These are phyloP conservation scores for Oreochromis spilurus DNA, from an alignment of 2,113 vertebrate species.

Conservation along the genomic window DNA sequence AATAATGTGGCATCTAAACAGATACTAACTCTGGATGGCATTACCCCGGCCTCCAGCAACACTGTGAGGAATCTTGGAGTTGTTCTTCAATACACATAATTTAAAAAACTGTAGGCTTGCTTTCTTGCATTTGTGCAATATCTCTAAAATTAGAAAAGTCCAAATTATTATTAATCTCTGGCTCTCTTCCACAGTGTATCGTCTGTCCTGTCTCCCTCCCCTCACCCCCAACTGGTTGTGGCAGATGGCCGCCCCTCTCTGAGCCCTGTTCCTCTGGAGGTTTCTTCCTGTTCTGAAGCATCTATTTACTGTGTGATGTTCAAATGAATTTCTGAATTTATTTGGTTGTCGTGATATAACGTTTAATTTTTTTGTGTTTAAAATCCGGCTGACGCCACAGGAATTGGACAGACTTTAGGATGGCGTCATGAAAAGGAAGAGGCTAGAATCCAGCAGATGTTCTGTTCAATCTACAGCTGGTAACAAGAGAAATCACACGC, in stretches of 20 bases:
- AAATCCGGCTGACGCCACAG: accelerated
- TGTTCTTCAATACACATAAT: neutral
- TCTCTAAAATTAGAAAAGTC: neutral
- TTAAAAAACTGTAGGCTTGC: accelerated
- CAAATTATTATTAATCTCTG: neutral
- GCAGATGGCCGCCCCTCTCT: neutral
- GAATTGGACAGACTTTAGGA: neutral
- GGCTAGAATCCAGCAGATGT: neutral
- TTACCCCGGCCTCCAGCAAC: accelerated
- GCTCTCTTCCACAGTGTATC: neutral
- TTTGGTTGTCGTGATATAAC: neutral
- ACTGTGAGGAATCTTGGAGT: accelerated
- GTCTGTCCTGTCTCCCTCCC: neutral
- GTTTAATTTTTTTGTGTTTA: accelerated
- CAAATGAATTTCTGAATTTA: neutral
- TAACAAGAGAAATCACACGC: accelerated
- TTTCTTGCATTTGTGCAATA: neutral
- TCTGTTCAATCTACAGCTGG: neutral
- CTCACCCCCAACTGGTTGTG: neutral
- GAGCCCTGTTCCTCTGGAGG: neutral
- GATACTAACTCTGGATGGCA: neutral
- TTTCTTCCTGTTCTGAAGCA: neutral
- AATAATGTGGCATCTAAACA: neutral
- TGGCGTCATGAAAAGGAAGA: accelerated
- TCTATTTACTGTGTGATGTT: neutral